Conservation (phyloP, 1,140 invertebrate genomes). For the Aphelinus atriplicis region DNA sequence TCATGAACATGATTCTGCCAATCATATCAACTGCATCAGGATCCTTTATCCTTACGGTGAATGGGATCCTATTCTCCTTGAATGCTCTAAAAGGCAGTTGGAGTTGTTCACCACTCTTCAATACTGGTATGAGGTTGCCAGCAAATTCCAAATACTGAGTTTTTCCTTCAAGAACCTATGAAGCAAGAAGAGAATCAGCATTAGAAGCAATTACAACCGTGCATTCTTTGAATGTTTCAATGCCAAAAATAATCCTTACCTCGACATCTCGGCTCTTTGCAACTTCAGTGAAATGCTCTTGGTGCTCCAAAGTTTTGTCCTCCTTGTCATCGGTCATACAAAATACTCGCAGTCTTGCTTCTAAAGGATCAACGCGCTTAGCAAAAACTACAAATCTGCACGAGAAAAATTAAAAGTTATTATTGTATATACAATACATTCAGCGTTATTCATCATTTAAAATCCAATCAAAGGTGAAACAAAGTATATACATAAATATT, state of each 20-base stretch:
- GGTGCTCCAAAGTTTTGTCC: slow-evolving; percentile 93
- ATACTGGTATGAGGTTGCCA: slow-evolving; percentile 93
- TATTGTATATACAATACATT: neutral
- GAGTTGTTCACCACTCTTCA: slow-evolving; percentile 93
- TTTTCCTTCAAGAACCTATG: slow-evolving; percentile 84
- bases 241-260: slow-evolving; percentile 60
- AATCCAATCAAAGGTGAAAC: no score
- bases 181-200: slow-evolving; percentile 6
- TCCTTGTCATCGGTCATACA: slow-evolving; percentile 98
- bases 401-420: slow-evolving; percentile 12
- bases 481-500: no score
- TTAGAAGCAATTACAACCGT: slow-evolving; percentile 2
- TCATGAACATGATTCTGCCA: slow-evolving; percentile 94
- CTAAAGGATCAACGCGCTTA: slow-evolving; percentile 86
- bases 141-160: slow-evolving; percentile 93
- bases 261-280: slow-evolving; percentile 91
- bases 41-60: slow-evolving; percentile 87
- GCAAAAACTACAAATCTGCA: slow-evolving; percentile 91
- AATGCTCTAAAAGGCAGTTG: slow-evolving; percentile 88
- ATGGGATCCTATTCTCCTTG: slow-evolving; percentile 93
- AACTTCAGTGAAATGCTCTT: slow-evolving; percentile 94
- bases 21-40: slow-evolving; percentile 74
- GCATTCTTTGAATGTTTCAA: no score
- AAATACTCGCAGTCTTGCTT: slow-evolving; percentile 91
- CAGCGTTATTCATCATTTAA: neutral